Conservation (phyloP, 2,113 vertebrate species). For the Machaerirhynchus nigripectus region DNA sequence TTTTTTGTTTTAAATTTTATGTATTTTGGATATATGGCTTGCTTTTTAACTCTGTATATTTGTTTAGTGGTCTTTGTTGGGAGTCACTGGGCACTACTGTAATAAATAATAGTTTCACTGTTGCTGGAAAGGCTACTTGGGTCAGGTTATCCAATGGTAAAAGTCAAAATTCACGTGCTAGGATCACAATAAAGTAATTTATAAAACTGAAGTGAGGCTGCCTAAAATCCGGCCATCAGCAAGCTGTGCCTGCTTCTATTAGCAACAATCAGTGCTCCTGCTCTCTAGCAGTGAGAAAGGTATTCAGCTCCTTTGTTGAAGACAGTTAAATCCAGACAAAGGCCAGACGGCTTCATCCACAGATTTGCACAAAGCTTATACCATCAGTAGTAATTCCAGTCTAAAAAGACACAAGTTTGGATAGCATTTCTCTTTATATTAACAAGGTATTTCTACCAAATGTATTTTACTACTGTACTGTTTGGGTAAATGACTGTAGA, state of each 20-base stretch:
- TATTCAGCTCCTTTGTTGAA: constrained; percentile 77
- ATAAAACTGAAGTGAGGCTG: constrained; percentile 66
- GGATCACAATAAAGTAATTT: background rate
- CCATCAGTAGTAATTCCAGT: constrained; percentile 71
- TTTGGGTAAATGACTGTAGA: background rate
- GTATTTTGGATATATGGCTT: background rate
- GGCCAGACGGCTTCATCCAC: constrained; percentile 75
- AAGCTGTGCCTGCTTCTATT: constrained; percentile 75
- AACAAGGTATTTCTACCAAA: constrained; percentile 67
- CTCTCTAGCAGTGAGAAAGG: constrained; percentile 73
- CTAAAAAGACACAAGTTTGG: constrained; percentile 68
- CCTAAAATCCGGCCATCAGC: constrained; percentile 79
- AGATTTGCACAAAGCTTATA: constrained; percentile 77
- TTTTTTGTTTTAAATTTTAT: background rate
- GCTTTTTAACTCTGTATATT: background rate
- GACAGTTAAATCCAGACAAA: constrained; percentile 73
- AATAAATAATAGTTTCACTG: background rate
- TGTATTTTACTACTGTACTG: constrained; percentile 22
- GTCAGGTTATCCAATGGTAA: background rate
- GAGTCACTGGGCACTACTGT: background rate
- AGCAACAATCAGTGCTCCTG: constrained; percentile 35
- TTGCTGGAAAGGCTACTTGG: background rate
- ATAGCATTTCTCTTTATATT: constrained; percentile 67
- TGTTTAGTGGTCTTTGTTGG: background rate
- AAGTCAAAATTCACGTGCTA: constrained; percentile 26